Evolutionary conservation across 2,888 invertebrate genomes (phyloP).

Genomic region (Neoaliturus tenellus): DNA sequence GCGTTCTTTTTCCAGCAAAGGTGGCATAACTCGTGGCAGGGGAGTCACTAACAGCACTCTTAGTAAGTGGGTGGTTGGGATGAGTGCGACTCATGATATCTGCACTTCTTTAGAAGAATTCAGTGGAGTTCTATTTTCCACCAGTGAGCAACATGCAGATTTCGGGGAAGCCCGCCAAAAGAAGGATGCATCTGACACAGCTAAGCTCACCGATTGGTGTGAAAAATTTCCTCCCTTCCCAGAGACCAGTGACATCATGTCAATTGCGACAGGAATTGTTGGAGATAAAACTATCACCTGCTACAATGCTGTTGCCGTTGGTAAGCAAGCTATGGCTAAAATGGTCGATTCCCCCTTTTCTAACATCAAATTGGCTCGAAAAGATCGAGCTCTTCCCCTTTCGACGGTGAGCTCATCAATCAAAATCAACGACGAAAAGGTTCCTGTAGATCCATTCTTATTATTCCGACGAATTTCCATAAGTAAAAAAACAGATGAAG

Average conservation of each 20-base stretch:
- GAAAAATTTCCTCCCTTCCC: slow-evolving; percentile 64
- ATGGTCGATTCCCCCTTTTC: slow-evolving; percentile 54
- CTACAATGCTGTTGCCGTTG: slow-evolving; percentile 68
- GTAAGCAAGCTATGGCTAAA: slow-evolving; percentile 62
- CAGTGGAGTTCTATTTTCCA: slow-evolving; percentile 27
- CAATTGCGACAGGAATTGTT: slow-evolving; percentile 45
- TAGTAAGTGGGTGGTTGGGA: slow-evolving; percentile 61
- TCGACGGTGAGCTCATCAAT: slow-evolving; percentile 54
- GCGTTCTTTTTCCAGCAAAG: slow-evolving; percentile 65
- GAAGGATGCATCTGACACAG: slow-evolving; percentile 62
- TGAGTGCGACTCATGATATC: slow-evolving; percentile 60
- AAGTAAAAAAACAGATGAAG: slow-evolving; percentile 59
- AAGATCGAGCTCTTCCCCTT: slow-evolving; percentile 14
- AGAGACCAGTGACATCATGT: slow-evolving; percentile 40
- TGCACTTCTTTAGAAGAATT: slow-evolving; percentile 62
- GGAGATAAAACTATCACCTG: slow-evolving; percentile 66
- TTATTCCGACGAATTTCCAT: slow-evolving; percentile 65
- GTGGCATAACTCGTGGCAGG: slow-evolving; percentile 62
- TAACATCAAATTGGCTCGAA: slow-evolving; percentile 8
- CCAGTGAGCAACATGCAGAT: slow-evolving; percentile 64
- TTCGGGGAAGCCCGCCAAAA: slow-evolving; percentile 61
- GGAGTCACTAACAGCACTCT: slow-evolving; percentile 61
- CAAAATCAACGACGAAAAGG: slow-evolving; percentile 57
- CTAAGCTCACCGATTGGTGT: slow-evolving; percentile 65
- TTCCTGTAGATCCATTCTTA: slow-evolving; percentile 63